These are phyloP conservation scores for human DNA, from an alignment of 2,113 vertebrate genomes.

Conservation along the genomic window DNA sequence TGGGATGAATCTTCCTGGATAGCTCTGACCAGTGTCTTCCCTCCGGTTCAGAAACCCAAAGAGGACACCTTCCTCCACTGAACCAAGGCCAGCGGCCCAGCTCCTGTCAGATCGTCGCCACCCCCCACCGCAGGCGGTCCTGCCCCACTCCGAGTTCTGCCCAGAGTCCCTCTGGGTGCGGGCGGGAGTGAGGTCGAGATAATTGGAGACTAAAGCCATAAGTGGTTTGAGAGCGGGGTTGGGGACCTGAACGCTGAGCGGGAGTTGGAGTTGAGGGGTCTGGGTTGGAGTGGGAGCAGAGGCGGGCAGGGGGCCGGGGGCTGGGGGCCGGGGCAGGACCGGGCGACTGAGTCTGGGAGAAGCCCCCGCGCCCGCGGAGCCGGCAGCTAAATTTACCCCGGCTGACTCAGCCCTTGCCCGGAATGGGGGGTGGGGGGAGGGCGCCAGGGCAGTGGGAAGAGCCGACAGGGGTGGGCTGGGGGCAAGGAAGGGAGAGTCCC, in stretches of 20 bases:
- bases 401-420: slow-evolving; percentile 59
- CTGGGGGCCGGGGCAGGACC: not conserved
- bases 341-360: slow-evolving; percentile 59
- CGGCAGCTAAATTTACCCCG: slow-evolving; percentile 45
- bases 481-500: slow-evolving; percentile 15
- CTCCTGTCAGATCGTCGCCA: not conserved
- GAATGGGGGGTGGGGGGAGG: slow-evolving; percentile 37
- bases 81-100: not conserved
- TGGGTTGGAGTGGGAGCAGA: not conserved
- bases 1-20: not conserved
- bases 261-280: not conserved
- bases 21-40: not conserved
- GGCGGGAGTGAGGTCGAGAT: not conserved
- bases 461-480: slow-evolving; percentile 17
- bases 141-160: not conserved
- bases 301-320: slow-evolving; percentile 20
- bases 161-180: not conserved
- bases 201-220: slow-evolving; percentile 31
- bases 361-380: slow-evolving; percentile 54
- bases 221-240: not conserved
- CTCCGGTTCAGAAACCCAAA: not conserved
- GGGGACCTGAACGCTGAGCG: not conserved
- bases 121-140: not conserved
- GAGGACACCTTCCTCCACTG: not conserved
- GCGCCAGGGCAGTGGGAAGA: slow-evolving; percentile 40